Percentiles rank a stretch among this genome's conserved stretches.
phyloP scores from a whole-genome alignment of 2,888 invertebrate genomes.

The Rhopalosiphum nymphaeae region DNA sequence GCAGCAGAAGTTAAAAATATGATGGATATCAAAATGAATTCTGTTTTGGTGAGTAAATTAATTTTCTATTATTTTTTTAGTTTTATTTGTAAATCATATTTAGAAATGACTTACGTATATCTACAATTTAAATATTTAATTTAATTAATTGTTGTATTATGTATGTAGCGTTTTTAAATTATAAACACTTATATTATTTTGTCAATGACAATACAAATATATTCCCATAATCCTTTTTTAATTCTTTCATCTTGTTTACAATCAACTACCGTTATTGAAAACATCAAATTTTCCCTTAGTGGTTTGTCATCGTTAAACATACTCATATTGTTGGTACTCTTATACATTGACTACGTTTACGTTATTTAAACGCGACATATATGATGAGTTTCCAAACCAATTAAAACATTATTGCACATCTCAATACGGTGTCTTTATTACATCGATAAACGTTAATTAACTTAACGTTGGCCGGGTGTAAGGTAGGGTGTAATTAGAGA shows the following conservation, averaged over 20 bases:
- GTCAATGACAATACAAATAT: neutral
- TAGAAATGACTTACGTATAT: neutral
- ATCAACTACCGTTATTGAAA: neutral
- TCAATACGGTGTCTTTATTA: slow-evolving; percentile 28
- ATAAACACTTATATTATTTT: neutral
- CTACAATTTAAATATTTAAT: neutral
- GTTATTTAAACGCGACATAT: neutral
- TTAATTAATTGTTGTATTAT: neutral
- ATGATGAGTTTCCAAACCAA: neutral
- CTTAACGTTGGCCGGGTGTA: neutral
- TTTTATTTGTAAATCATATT: neutral
- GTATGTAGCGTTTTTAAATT: neutral
- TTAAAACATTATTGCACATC: slow-evolving; percentile 38
- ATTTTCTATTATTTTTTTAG: neutral
- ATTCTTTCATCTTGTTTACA: neutral
- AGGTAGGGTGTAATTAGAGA: slow-evolving; percentile 50
- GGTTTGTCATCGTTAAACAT: neutral
- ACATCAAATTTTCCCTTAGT: neutral
- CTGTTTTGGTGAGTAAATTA: slow-evolving; percentile 83
- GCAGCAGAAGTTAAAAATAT: slow-evolving; percentile 92
- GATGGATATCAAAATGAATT: slow-evolving; percentile 93
- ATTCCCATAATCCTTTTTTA: neutral
- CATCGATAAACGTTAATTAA: slow-evolving; percentile 59
- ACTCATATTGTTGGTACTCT: neutral
- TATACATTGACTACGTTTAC: neutral